Evolutionary conservation across 1,140 invertebrate genomes (phyloP), one percentile per base, ranked within the genome.

Genomic region (Cataglyphis hispanica): DNA sequence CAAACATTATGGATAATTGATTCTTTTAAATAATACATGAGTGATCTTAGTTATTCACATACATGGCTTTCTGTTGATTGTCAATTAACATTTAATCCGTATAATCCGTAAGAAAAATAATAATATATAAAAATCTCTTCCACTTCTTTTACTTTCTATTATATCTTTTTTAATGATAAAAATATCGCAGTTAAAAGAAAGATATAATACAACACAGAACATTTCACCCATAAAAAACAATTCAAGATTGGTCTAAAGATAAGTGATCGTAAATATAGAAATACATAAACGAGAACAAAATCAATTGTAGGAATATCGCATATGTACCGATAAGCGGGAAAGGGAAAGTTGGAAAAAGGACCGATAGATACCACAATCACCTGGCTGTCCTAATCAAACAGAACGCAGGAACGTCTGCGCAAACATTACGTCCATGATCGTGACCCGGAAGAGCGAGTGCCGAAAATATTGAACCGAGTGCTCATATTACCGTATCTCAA

Each of bases 311-410:
- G 64, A 60, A 86, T 87, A 89, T 90, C 89, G 84, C 86, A 75
- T 34, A 83, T 11, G 8, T 60, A 84, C 75, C 43, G 85, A 91
- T 91, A 89, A 91, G 88, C 75, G 90, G 90, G 87, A 87, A 74
- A 83, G 84, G 86, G 86, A 87, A 84, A 78, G 84, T 89, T 86
- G 89, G 87, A 88, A 72, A 83, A 60, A 83, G 31, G 34, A 74
- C 53, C 67, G 56, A 83, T 76, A 60, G 25, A 16, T 70, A 53
- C 64, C 31, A 80, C 64, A 74, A 93, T 93, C 93, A 94, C 93
- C 94, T 94, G 93, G 92, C 92, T 11, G 88, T 94, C 93, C 94
- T 94, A 93, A 94, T 94, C 94, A 94, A 94, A 94, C 91, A 94
- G 70, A 90, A 89, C 81, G 89, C 87, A 92, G 86, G 90, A 93